These are phyloP conservation scores for Furcula furcula DNA, from an alignment of 2,888 invertebrate genomes.

Conservation along the genomic window DNA sequence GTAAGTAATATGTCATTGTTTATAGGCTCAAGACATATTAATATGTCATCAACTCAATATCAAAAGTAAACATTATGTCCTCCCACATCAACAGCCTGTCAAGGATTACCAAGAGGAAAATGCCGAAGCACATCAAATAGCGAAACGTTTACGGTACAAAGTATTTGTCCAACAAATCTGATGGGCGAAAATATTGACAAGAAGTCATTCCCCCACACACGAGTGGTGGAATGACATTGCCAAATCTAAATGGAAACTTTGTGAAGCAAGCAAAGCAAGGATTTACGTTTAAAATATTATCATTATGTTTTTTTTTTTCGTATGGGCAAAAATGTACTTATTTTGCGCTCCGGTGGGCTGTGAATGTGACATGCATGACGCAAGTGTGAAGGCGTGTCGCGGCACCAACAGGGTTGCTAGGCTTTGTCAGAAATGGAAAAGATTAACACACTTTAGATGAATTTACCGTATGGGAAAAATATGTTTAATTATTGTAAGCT, in stretches of 20 bases:
- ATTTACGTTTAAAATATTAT: constrained; percentile 74
- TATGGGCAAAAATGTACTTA: constrained; percentile 80
- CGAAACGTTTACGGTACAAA: constrained; percentile 31
- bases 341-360: constrained; percentile 79
- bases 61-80: constrained; percentile 15
- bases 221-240: constrained; percentile 7
- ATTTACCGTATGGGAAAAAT: too few relatives aligned
- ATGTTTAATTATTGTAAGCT: too few relatives aligned
- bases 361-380: constrained; percentile 79
- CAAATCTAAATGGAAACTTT: constrained; percentile 17
- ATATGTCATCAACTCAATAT: constrained; percentile 6
- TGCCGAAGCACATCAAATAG: constrained; percentile 28
- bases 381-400: constrained; percentile 61
- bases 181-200: constrained; percentile 29
- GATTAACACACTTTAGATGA: too few relatives aligned
- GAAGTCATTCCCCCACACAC: constrained; percentile 26
- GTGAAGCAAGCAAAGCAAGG: constrained; percentile 57
- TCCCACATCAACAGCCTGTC: constrained; percentile 23
- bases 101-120: constrained; percentile 17
- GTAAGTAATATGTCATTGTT: too few relatives aligned
- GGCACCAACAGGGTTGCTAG: constrained; percentile 12
- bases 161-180: constrained; percentile 35
- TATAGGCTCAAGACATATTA: background rate
- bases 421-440: too few relatives aligned
- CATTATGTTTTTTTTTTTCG: constrained; percentile 76